Base-by-base conservation (phyloP, 92 coral and sea anemone genomes). In the Diadumene lineata region DNA sequence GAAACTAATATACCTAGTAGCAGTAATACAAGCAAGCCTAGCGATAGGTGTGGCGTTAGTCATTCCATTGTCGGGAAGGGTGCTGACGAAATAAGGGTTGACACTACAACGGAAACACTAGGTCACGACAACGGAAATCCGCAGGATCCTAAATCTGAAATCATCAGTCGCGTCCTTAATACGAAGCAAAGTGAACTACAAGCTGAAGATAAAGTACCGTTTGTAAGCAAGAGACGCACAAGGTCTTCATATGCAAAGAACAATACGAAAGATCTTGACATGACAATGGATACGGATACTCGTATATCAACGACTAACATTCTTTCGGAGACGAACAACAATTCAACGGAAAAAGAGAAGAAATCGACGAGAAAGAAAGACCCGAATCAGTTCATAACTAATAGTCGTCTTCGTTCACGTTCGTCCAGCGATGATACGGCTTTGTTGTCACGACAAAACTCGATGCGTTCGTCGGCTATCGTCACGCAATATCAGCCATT, bases 51-150 rank as follows among this genome's bases (percentile, higher is more conserved):
- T 29, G 50, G 77, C 25, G 23, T 13, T 8, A 72, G 21, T 24
- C 50, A 56, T 21, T 57, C 77, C 51, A 33, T 56, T 32, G 77
- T 56, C 66, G 66, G 66, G 43, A 72, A 72, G 55, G 60, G 63
- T 72, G 77, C 66, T 56, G 56, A 72, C 32, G 63, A 72, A 56
- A 34, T 48, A 72, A 66, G 11, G 38, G 62, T 19, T 30, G 53
- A 25, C 33, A 56, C 77, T 56, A 32, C 30, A 56, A 43, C 65
- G 77, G 77, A 72, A 10, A 17, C 77, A 8, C 30, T 27, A 34
- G 71, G 71, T 66, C 56, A 43, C 56, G 71, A 43, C 21, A 56
- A 57, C 66, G 77, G 77, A 72, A 72, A 32, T 72, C 77, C 77
- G 77, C 64, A 34, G 77, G 77, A 72, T 56, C 32, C 66, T 15